Evolutionary conservation across 2,888 invertebrate genomes (phyloP), one percentile per base, ranked within the genome.

Genomic region (Eupithecia dodoneata): DNA sequence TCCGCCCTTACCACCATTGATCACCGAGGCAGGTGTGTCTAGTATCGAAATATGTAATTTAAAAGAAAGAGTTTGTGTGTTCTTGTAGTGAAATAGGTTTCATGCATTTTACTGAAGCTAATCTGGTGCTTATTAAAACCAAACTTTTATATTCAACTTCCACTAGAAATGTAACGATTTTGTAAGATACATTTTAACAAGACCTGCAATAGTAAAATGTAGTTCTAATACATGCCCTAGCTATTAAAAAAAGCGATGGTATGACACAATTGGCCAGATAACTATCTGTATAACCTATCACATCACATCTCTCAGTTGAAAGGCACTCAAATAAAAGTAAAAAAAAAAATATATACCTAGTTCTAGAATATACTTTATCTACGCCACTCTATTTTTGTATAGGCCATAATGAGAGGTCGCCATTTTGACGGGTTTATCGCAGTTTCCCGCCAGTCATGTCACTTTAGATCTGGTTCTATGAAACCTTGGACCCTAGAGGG

Each of bases 1-100:
- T 89, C 85, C 84, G 82, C 83, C 84, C 85, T 84, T 82, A 83
- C 81, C 76, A 81, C 81, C 81, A 81, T 83, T 41, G 71, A 71
- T 76, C 76, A 76, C 75, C 65, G 78, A 78, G 74, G 71, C 73
- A 76, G 81, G 80, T 81, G 79, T 80, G 72, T 80, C 18, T 71
- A 70, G 55, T 75, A 41, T 44, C 9, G 45, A 78, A 52, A 76
- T 76, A 18, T 76, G 13, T 65, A 71, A 47, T 67, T 70, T 63
- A 30, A 5, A 52, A 30, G 55, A n/a, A 52, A 52, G 44, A 42
- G 30, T 30, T 30, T 2, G 30, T 65, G 66, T 75, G 76, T 74
- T 71, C 72, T 74, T 79, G 79, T 79, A 79, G 78, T 77, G 77
- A 75, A 79, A 77, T 79, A 70, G 67, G 45, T 52, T 77, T 72